Conservation (phyloP, 2,113 vertebrate species). For the Monopterus albus region DNA sequence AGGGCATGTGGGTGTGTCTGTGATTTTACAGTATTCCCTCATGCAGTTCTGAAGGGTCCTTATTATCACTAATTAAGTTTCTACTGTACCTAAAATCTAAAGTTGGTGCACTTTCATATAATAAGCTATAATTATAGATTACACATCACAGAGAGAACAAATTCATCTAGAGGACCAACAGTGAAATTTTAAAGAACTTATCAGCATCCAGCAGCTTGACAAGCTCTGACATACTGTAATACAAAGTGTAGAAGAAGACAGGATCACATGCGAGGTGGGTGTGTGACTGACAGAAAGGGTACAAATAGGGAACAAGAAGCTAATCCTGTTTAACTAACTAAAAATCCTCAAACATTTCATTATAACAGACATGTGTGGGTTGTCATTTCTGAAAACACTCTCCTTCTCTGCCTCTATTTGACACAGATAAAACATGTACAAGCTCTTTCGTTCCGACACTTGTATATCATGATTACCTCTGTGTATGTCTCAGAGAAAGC, state of each 20-base stretch:
- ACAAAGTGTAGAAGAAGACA: conserved; percentile 16
- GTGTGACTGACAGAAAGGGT: conserved; percentile 18
- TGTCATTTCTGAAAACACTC: conserved; percentile 49
- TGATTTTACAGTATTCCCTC: neutral
- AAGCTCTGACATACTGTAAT: neutral
- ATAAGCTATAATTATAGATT: conserved; percentile 10
- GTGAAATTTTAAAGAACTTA: conserved; percentile 7
- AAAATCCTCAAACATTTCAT: conserved; percentile 56
- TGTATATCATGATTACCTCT: too few species aligned
- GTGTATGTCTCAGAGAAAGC: conserved; percentile 5
- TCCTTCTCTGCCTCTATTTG: conserved; percentile 10
- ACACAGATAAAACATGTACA: neutral
- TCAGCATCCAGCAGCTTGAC: conserved; percentile 26
- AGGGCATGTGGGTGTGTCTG: conserved; percentile 16
- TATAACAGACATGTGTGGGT: conserved; percentile 32
- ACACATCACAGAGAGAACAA: neutral
- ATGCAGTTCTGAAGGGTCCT: neutral
- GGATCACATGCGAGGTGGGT: conserved; percentile 1
- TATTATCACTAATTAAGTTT: conserved; percentile 10
- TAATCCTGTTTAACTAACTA: conserved; percentile 74
- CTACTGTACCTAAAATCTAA: neutral
- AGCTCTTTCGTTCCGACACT: conserved; percentile 2
- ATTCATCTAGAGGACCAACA: neutral
- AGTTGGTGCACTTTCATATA: neutral
- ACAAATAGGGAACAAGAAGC: conserved; percentile 32